A percentile compares a stretch with the other conserved stretches of the same genome.
Conservation (phyloP, 2,888 invertebrate genomes). For the Cataglyphis rosenhaueri region DNA sequence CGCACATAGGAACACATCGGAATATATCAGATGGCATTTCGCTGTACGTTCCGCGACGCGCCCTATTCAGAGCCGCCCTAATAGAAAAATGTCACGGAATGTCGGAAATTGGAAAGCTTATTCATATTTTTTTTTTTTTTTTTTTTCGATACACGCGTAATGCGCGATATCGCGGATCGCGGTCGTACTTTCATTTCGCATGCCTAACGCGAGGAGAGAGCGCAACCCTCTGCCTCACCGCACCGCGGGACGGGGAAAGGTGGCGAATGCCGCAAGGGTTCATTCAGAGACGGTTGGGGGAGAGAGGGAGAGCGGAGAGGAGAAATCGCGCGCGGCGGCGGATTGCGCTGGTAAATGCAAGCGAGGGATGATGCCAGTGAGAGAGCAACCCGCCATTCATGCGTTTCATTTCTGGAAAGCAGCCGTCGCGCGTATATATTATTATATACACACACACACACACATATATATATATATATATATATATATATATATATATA, state of each 20-base stretch:
- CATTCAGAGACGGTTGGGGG: constrained; percentile 35
- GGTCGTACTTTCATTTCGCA: constrained; percentile 81
- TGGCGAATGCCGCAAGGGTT: constrained; percentile 59
- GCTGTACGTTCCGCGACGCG: constrained; percentile 80
- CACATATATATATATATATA: too few species aligned
- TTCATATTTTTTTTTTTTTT: constrained; percentile 80
- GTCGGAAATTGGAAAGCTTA: constrained; percentile 85
- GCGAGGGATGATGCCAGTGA: constrained; percentile 20
- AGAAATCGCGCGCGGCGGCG: not conserved
- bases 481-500: not conserved
- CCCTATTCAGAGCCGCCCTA: constrained; percentile 83
- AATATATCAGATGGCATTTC: constrained; percentile 83
- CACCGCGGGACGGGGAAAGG: constrained; percentile 42
- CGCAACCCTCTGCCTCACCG: constrained; percentile 20
- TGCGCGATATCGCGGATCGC: constrained; percentile 62
- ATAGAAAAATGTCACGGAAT: constrained; percentile 84
- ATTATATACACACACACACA: not conserved
- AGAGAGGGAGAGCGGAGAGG: constrained; percentile 41
- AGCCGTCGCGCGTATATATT: constrained; percentile 36
- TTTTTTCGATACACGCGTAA: constrained; percentile 78
- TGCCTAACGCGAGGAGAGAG: constrained; percentile 76
- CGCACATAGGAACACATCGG: constrained; percentile 77
- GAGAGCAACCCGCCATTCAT: constrained; percentile 68
- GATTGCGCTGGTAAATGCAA: constrained; percentile 45
- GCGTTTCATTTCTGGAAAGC: constrained; percentile 76